Evolutionary conservation across 2,888 invertebrate genomes (phyloP).

Genomic region (Patella ulyssiponensis): DNA sequence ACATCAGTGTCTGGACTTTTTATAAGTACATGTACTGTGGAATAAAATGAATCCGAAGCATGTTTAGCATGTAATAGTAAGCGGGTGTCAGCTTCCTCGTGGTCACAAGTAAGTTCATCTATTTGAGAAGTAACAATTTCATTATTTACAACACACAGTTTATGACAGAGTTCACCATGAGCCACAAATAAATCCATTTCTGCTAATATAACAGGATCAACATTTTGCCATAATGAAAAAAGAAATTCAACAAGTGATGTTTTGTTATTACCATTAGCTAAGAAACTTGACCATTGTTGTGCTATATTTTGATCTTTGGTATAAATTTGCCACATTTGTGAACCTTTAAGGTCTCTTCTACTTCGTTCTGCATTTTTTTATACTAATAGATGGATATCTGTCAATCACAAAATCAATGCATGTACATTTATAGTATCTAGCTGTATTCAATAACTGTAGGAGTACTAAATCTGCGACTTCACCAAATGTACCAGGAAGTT

Average conservation of each 20-base stretch:
- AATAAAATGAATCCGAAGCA: neutral
- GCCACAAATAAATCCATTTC: neutral
- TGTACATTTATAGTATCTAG: neutral
- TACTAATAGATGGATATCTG: neutral
- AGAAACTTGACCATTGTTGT: no score
- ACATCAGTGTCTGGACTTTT: slow-evolving; percentile 4
- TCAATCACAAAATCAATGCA: neutral
- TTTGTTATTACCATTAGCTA: neutral
- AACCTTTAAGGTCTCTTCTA: no score
- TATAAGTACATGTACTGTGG: neutral
- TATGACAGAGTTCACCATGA: neutral
- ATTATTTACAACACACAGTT: neutral
- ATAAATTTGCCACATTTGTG: no score
- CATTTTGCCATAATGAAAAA: no score
- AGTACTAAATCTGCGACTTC: neutral
- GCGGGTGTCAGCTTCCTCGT: neutral
- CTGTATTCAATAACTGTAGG: neutral
- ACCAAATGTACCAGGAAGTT: neutral
- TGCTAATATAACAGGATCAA: no score
- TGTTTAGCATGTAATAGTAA: neutral
- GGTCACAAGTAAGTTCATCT: no score
- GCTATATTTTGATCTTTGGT: no score
- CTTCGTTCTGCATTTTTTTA: no score
- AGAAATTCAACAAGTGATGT: neutral
- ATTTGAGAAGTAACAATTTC: neutral